Conservation (phyloP, 2,797 vertebrate species). For the Florisuga fusca region DNA sequence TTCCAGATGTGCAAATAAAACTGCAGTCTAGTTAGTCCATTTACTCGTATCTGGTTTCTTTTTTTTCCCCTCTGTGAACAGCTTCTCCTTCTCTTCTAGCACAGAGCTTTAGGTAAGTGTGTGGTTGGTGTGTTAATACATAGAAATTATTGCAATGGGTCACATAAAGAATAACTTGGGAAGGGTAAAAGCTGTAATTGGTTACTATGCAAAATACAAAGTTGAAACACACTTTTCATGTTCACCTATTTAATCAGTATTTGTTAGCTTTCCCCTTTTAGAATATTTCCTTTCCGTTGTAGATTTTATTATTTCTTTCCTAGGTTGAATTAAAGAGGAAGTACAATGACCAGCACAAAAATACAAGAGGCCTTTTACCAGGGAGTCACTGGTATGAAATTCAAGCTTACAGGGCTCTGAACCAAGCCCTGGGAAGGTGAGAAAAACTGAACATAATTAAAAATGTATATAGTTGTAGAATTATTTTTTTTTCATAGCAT, state of each 20-base stretch:
- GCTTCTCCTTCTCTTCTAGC: not conserved
- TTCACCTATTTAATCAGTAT: not conserved
- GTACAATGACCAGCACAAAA: slow-evolving; percentile 94
- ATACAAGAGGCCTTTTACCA: slow-evolving; percentile 90
- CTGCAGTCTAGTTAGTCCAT: not conserved
- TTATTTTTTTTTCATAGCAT: not conserved
- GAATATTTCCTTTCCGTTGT: not conserved
- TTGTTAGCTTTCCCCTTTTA: not conserved
- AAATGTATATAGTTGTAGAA: not conserved
- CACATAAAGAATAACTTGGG: not conserved
- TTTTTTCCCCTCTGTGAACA: not conserved
- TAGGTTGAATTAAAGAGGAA: slow-evolving; percentile 97
- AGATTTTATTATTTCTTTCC: not conserved
- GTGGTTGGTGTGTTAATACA: not conserved
- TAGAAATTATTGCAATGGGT: not conserved
- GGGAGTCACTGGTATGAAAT: slow-evolving; percentile 97
- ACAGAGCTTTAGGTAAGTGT: not conserved
- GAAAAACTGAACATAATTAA: not conserved
- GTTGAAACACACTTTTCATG: not conserved
- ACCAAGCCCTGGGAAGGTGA: slow-evolving; percentile 97
- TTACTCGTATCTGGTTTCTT: not conserved
- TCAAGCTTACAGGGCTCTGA: slow-evolving; percentile 95
- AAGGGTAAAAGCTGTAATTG: not conserved
- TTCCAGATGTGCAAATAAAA: not conserved
- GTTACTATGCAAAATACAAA: not conserved